Conservation (phyloP, 1,140 invertebrate genomes). For the Hesperophylax magnus region DNA sequence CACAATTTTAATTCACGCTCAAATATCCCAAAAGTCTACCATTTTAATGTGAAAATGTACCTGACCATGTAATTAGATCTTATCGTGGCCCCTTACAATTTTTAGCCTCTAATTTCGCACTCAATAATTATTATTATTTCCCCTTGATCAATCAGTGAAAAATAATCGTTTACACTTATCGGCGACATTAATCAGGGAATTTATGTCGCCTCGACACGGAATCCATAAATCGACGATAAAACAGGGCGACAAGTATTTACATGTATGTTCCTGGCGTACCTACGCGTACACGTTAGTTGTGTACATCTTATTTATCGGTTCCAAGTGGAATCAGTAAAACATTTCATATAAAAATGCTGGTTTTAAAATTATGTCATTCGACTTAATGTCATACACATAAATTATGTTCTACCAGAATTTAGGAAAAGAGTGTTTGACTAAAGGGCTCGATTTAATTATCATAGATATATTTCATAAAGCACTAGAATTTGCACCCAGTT, state of each 20-base stretch:
- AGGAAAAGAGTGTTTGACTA: too few relatives aligned
- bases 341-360: too few relatives aligned
- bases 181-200: slow-evolving; percentile 37
- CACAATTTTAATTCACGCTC: background rate
- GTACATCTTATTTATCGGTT: too few relatives aligned
- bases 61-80: background rate
- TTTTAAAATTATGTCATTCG: too few relatives aligned
- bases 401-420: too few relatives aligned
- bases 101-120: slow-evolving; percentile 4
- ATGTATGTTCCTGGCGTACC: background rate
- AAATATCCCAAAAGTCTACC: background rate
- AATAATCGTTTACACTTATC: slow-evolving; percentile 29
- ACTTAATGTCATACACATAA: too few relatives aligned
- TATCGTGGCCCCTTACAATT: background rate
- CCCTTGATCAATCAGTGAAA: slow-evolving; percentile 24
- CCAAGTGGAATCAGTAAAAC: too few relatives aligned
- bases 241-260: slow-evolving; percentile 30
- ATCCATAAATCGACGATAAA: slow-evolving; percentile 36
- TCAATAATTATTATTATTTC: slow-evolving; percentile 27
- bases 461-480: too few relatives aligned
- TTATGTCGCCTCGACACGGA: slow-evolving; percentile 36
- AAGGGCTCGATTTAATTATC: too few relatives aligned
- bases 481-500: too few relatives aligned
- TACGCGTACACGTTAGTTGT: too few relatives aligned
- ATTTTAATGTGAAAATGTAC: background rate